Evolutionary conservation across 2,797 vertebrate genomes (phyloP).

Genomic region (Pantherophis alleghaniensis): DNA sequence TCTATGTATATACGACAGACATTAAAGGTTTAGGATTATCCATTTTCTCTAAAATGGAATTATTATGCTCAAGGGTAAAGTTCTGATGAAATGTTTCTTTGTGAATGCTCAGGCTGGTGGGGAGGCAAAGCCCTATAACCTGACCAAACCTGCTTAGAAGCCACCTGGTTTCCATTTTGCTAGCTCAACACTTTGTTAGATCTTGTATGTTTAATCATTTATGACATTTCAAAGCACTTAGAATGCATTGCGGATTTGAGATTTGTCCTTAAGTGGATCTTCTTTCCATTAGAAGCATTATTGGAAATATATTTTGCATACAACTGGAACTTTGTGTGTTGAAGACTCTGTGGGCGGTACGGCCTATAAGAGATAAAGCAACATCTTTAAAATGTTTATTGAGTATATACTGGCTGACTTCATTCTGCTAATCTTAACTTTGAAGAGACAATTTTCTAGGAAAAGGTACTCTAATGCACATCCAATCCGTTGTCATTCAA

Average conservation of each 20-base stretch:
- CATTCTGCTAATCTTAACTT: background rate
- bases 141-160: conserved; percentile 51
- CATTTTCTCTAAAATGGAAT: conserved; percentile 37
- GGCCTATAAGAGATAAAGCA: background rate
- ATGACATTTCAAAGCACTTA: conserved; percentile 52
- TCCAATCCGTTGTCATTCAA: background rate
- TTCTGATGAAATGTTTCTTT: conserved; percentile 23
- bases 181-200: conserved; percentile 50
- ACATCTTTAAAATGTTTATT: background rate
- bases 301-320: conserved; percentile 55
- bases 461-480: background rate
- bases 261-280: conserved; percentile 50
- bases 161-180: conserved; percentile 54
- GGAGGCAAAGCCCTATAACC: conserved; percentile 28
- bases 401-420: background rate
- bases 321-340: background rate
- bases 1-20: conserved; percentile 15
- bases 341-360: background rate
- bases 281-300: conserved; percentile 55
- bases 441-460: background rate
- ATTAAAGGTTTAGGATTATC: conserved; percentile 19
- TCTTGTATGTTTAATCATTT: conserved; percentile 51
- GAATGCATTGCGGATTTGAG: conserved; percentile 41
- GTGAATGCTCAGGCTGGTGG: conserved; percentile 10
- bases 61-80: conserved; percentile 27